phyloP scores from a whole-genome alignment of 2,888 invertebrate genomes.

The Agonopterix arenella region DNA sequence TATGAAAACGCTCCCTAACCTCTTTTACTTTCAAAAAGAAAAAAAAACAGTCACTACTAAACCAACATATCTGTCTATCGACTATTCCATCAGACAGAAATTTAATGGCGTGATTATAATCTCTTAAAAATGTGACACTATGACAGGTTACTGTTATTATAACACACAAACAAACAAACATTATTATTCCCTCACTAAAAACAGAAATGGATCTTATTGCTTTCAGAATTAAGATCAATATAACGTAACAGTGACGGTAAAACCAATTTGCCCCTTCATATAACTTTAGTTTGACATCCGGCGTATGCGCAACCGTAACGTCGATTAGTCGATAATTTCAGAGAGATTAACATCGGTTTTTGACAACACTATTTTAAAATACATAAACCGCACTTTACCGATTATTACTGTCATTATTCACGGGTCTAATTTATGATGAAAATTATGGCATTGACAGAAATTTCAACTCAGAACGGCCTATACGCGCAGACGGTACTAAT shows the following conservation, averaged over 20 bases:
- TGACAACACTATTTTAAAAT: conserved; percentile 51
- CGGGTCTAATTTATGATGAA: no score
- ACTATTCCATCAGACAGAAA: conserved; percentile 49
- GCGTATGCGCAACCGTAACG: conserved; percentile 64
- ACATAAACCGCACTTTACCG: conserved; percentile 4
- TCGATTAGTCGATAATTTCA: conserved; percentile 73
- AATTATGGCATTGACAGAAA: no score
- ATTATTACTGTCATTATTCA: no score
- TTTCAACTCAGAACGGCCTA: no score
- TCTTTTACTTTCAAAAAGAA: no score
- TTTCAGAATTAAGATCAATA: no score
- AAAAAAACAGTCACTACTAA: background rate
- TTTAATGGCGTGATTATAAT: conserved; percentile 62
- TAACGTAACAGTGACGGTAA: no score
- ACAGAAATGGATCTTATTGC: no score
- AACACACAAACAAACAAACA: conserved; percentile 37
- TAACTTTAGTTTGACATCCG: conserved; percentile 58
- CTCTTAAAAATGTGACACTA: conserved; percentile 63
- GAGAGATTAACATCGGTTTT: conserved; percentile 61
- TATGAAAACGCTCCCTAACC: no score
- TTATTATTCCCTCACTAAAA: conserved; percentile 1
- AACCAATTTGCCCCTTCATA: conserved; percentile 3
- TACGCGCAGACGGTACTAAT: no score
- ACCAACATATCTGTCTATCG: conserved; percentile 55
- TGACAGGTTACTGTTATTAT: conserved; percentile 70